Evolutionary conservation across 2,113 vertebrate genomes (phyloP).

Genomic region (Microcebus tavaratra): DNA sequence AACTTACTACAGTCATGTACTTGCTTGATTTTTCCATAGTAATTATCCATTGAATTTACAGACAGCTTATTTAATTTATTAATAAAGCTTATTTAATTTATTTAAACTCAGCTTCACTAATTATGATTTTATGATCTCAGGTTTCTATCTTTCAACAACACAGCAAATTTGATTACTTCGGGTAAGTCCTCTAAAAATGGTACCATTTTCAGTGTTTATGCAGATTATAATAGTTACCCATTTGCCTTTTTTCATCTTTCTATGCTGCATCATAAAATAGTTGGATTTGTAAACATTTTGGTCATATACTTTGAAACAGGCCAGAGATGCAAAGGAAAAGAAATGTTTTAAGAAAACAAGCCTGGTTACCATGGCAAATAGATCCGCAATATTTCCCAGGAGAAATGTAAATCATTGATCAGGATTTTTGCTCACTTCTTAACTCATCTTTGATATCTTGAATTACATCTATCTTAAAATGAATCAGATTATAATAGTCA

Average conservation of each 20-base stretch:
- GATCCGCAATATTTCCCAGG: constrained; percentile 37
- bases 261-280: constrained; percentile 52
- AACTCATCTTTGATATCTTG: constrained; percentile 43
- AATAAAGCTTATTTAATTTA: not conserved
- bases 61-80: not conserved
- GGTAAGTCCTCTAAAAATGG: not conserved
- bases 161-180: constrained; percentile 7
- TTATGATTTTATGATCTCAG: constrained; percentile 47
- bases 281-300: constrained; percentile 34
- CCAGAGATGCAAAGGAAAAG: constrained; percentile 59
- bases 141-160: constrained; percentile 48
- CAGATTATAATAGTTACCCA: not conserved
- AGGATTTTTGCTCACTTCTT: constrained; percentile 63
- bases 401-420: constrained; percentile 59
- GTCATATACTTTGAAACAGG: constrained; percentile 73
- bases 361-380: constrained; percentile 72
- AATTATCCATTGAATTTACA: constrained; percentile 37
- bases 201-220: not conserved
- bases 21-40: constrained; percentile 9
- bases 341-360: constrained; percentile 62
- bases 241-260: not conserved
- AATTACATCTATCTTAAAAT: constrained; percentile 54
- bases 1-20: not conserved
- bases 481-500: constrained; percentile 57
- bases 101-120: not conserved